Evolutionary conservation across 2,797 vertebrate genomes (phyloP).

Genomic region (Triplophysa yarkandensis): DNA sequence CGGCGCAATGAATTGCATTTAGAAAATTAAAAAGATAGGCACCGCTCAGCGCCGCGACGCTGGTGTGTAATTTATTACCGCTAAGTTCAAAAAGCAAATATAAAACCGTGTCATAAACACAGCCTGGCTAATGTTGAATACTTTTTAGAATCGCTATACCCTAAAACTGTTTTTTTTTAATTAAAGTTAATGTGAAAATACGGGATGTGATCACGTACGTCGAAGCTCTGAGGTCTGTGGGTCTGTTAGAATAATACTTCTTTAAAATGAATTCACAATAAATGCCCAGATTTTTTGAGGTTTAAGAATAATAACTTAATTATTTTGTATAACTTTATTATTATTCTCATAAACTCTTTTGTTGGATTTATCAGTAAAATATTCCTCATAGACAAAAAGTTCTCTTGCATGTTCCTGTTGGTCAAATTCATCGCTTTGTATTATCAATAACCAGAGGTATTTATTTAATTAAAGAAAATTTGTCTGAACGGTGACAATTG

Average conservation of each 20-base stretch:
- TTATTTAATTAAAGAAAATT: no score
- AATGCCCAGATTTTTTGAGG: background rate
- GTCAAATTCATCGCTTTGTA: no score
- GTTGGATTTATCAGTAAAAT: no score
- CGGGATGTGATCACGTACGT: conserved; percentile 42
- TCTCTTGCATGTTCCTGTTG: no score
- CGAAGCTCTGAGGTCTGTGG: conserved; percentile 43
- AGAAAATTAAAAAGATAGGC: conserved; percentile 80
- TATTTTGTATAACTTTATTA: no score
- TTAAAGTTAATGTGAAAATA: conserved; percentile 66
- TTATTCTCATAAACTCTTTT: no score
- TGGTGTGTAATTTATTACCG: conserved; percentile 67
- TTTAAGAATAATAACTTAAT: no score
- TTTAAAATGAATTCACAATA: background rate
- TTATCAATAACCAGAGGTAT: no score
- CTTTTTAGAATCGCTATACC: conserved; percentile 64
- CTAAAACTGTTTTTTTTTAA: conserved; percentile 66
- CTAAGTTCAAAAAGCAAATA: conserved; percentile 66
- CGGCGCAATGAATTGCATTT: conserved; percentile 75
- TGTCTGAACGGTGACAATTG: no score
- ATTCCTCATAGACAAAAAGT: no score
- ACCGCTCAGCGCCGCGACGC: conserved; percentile 56
- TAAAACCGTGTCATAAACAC: conserved; percentile 64
- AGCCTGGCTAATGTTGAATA: conserved; percentile 59
- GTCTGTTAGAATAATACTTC: background rate